A percentile compares a stretch with the other conserved stretches of the same genome.
Conservation (phyloP, 2,888 invertebrate species). For the Platycheirus rosarum region DNA sequence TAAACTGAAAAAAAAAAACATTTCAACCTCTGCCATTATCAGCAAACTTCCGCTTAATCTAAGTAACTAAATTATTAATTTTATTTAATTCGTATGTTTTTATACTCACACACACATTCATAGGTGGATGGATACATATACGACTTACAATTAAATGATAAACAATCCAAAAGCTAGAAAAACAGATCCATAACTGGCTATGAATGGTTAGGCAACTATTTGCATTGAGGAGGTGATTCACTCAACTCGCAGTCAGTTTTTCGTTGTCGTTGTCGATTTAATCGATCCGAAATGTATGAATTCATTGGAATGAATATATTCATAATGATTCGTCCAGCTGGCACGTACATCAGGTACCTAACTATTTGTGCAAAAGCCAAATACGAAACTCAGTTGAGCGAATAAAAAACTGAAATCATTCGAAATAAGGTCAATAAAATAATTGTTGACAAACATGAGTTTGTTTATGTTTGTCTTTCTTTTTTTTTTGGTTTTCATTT, state of each 20-base stretch:
- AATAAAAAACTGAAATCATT: not conserved
- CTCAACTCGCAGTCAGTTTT: constrained; percentile 26
- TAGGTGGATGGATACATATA: not conserved
- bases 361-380: not conserved
- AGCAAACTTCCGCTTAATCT: constrained; percentile 60
- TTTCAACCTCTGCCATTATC: constrained; percentile 56
- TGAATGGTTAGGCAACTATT: constrained; percentile 61
- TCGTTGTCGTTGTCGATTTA: constrained; percentile 7
- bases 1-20: constrained; percentile 1
- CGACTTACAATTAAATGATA: not conserved
- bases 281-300: constrained; percentile 2
- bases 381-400: not conserved
- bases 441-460: constrained; percentile 69
- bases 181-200: constrained; percentile 55
- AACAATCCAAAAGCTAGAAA: constrained; percentile 13
- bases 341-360: constrained; percentile 6
- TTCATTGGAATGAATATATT: not conserved
- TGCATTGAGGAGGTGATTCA: constrained; percentile 61
- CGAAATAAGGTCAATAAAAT: constrained; percentile 57
- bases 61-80: constrained; percentile 62
- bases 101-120: constrained; percentile 8
- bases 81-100: constrained; percentile 37
- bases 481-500: constrained; percentile 9
- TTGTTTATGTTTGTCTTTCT: constrained; percentile 32
- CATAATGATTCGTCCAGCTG: constrained; percentile 15